Percentiles rank a stretch among this genome's conserved stretches.
Evolutionary conservation across 2,797 vertebrate genomes (phyloP).

Genomic region (Pseudotriccus pelzelni): DNA sequence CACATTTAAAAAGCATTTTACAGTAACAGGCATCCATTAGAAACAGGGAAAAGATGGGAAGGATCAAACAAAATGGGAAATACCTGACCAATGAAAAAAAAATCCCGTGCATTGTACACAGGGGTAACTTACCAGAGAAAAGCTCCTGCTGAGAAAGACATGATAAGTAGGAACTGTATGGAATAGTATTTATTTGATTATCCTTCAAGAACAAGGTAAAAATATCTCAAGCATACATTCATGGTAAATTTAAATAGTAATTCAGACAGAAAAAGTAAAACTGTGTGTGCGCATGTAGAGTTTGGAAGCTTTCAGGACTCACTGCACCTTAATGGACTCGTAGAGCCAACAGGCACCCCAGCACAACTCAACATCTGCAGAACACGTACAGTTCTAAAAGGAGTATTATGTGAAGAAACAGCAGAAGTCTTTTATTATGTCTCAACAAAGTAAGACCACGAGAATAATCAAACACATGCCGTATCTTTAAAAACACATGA

Average conservation of each 20-base stretch:
- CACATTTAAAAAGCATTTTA: fast-evolving
- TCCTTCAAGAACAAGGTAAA: fast-evolving
- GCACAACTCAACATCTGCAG: fast-evolving
- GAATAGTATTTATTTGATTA: neutral
- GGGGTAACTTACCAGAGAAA: neutral
- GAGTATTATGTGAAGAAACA: fast-evolving
- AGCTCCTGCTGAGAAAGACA: neutral
- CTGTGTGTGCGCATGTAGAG: fast-evolving
- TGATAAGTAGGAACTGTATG: fast-evolving
- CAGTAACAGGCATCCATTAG: fast-evolving
- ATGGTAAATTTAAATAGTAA: fast-evolving
- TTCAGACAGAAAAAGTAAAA: neutral
- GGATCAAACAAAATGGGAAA: fast-evolving
- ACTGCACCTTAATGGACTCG: fast-evolving
- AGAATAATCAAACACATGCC: fast-evolving
- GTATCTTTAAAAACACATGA: fast-evolving
- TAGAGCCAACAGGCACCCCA: fast-evolving
- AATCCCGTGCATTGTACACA: fast-evolving
- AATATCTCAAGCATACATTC: fast-evolving
- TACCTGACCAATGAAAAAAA: neutral
- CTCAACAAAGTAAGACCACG: fast-evolving
- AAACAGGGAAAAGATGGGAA: fast-evolving
- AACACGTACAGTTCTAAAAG: fast-evolving
- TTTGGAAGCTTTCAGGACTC: fast-evolving
- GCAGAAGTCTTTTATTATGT: fast-evolving